These are phyloP conservation scores for Eilema griseolum DNA, from an alignment of 2,888 invertebrate species.

Conservation along the genomic window DNA sequence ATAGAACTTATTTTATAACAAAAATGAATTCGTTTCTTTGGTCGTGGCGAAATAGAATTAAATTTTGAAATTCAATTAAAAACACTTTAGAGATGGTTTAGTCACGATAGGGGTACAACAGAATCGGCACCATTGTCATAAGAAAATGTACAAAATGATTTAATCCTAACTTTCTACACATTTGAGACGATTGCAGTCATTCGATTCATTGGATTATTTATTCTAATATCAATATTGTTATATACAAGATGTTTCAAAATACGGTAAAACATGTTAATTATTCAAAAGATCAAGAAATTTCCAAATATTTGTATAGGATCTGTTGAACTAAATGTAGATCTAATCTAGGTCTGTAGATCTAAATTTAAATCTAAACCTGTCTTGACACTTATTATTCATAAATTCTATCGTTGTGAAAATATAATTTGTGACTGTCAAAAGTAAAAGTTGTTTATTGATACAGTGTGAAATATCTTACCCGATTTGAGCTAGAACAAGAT, in stretches of 20 bases:
- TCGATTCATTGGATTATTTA: conserved; percentile 21
- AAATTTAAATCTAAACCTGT: conserved; percentile 28
- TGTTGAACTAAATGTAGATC: conserved; percentile 2
- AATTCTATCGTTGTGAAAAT: conserved; percentile 39
- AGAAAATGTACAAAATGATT: conserved; percentile 42
- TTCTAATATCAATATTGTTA: conserved; percentile 32
- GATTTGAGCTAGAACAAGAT: neutral
- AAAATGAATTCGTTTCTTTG: too few species aligned
- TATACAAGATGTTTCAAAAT: conserved; percentile 30
- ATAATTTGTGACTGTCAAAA: conserved; percentile 39
- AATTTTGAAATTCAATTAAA: neutral
- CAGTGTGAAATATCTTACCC: neutral
- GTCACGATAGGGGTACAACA: neutral
- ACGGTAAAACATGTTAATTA: conserved; percentile 7
- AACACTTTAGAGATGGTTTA: neutral
- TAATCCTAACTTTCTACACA: conserved; percentile 23
- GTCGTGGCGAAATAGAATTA: neutral
- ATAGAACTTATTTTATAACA: too few species aligned
- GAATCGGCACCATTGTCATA: conserved; percentile 18
- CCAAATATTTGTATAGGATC: conserved; percentile 16
- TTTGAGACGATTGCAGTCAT: conserved; percentile 16
- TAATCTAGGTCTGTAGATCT: conserved; percentile 2
- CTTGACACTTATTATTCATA: conserved; percentile 16
- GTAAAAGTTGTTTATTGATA: neutral
- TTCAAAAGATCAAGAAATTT: conserved; percentile 12